A percentile compares a stretch with the other conserved stretches of the same genome.
phyloP scores from a whole-genome alignment of 92 coral and sea anemone genomes.

The Epizoanthus fatuus region DNA sequence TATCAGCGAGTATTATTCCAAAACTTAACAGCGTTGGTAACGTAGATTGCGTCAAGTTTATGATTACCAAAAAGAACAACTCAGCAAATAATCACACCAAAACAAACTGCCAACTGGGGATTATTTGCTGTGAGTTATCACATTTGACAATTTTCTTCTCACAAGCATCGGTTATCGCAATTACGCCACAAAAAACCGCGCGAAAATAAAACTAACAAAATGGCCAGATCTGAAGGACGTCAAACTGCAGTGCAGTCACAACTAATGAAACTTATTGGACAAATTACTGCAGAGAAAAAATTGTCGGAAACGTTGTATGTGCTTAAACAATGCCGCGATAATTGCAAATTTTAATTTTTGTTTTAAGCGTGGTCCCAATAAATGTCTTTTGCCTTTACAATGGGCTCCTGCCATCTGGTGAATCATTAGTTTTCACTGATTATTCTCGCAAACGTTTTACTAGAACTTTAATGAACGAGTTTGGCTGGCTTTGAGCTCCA shows the following conservation, averaged over 20 bases:
- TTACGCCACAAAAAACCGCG: background rate
- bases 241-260: background rate
- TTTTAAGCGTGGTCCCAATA: conserved; percentile 85
- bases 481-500: conserved; percentile 35
- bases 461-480: conserved; percentile 9
- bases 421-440: conserved; percentile 31
- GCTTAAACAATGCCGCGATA: conserved; percentile 55
- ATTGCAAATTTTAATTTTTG: conserved; percentile 93
- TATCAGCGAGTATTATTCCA: background rate
- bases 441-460: conserved; percentile 19
- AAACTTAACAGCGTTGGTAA: background rate
- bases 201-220: conserved; percentile 5
- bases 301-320: conserved; percentile 25
- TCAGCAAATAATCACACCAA: background rate
- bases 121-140: too few relatives aligned
- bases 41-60: conserved; percentile 12
- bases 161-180: background rate
- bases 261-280: conserved; percentile 31
- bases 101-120: too few relatives aligned
- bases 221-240: conserved; percentile 12
- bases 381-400: conserved; percentile 71
- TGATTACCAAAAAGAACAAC: conserved; percentile 18
- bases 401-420: conserved; percentile 66
- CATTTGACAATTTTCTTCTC: background rate
- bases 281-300: conserved; percentile 20